Evolutionary conservation across 2,113 vertebrate genomes (phyloP).

Genomic region (Ciconia stormi): DNA sequence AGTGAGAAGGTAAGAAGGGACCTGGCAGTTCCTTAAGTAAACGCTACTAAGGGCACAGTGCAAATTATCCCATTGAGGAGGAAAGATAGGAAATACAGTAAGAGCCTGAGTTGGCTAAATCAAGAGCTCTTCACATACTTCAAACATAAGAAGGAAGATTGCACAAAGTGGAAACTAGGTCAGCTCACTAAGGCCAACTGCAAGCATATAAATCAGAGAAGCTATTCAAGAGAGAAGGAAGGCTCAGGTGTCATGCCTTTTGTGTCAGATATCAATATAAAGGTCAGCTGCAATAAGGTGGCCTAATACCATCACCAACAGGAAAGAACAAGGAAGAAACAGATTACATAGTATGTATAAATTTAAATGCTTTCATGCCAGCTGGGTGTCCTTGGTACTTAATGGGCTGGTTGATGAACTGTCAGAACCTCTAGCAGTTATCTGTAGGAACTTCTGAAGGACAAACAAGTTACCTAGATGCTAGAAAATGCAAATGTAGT

Average conservation of each 20-base stretch:
- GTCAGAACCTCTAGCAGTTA: background rate
- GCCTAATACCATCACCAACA: background rate
- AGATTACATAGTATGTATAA: background rate
- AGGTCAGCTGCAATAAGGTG: background rate
- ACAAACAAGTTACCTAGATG: background rate
- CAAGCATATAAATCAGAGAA: background rate
- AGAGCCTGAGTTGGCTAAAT: background rate
- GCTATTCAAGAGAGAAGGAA: background rate
- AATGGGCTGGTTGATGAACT: background rate
- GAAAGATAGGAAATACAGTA: background rate
- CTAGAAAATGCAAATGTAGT: background rate
- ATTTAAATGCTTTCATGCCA: background rate
- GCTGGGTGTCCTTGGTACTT: background rate
- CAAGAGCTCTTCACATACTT: background rate
- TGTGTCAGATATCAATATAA: background rate
- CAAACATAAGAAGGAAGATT: background rate
- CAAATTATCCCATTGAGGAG: background rate
- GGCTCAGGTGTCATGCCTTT: background rate
- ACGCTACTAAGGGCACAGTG: background rate
- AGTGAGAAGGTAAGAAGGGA: background rate
- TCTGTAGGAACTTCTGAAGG: background rate
- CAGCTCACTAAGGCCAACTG: background rate
- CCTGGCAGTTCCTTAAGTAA: background rate
- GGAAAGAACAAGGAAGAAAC: background rate
- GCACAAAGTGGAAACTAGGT: background rate